Evolutionary conservation across 2,113 vertebrate species (phyloP), one percentile per base, ranked within the genome.

Genomic region (Dasyurus viverrinus): DNA sequence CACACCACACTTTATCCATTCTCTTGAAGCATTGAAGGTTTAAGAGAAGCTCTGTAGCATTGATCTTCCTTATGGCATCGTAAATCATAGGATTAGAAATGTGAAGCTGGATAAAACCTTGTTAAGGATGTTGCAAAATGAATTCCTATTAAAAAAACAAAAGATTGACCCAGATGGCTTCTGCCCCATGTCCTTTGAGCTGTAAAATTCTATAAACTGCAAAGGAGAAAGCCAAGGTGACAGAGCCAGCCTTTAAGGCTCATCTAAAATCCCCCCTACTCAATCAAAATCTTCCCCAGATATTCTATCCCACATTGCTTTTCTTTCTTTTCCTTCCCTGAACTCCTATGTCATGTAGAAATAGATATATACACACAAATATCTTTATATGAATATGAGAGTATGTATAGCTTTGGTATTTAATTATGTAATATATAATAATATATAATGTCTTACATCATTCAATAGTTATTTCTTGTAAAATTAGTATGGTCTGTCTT

Each of bases 391-490:
- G 2, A 8, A 27, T 23, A 27, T 9, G 11, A 60, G 57, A 16
- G 84, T 4, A 25, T 50, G 0, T 57, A 53, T 27, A 55, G 27
- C 53, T 68, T 93, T 92, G 89, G 36, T 3, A 89, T 47, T 52
- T 84, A n/a, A 92, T 60, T 92, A 93, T 89, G 30, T 93, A 0
- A 93, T 1, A 76, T 93, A 89, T 68, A 96, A 94, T 76, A 95
- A 90, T 48, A 54, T 68, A 4, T 89, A n/a, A 95, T 92, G 36
- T 36, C 55, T 57, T 16, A 14, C 16, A 68, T 68, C 60, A 36
- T 36, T 36, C 12, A 68, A 36, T 36, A 91, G 16, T 46, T 68
- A 84, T 54, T 93, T 90, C 2, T n/a, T n/a, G 5, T n/a, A 68
- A 84, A 84, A 54, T 54, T 5, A 54, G 50, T 52, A 52, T 52